phyloP scores from a whole-genome alignment of 1,140 invertebrate genomes.

The Microplitis mediator region DNA sequence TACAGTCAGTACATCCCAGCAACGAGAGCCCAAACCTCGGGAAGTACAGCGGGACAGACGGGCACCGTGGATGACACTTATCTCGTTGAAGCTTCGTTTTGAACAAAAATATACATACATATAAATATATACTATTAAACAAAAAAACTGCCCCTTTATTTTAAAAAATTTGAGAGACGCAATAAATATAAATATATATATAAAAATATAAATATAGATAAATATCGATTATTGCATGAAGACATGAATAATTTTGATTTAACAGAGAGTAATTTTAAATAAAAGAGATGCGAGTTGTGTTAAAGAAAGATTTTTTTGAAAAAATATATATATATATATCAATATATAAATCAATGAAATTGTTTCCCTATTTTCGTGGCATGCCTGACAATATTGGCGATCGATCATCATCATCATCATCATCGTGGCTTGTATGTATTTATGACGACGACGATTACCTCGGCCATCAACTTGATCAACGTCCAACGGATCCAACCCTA shows the following conservation, averaged over 20 bases:
- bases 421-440: constrained; percentile 10
- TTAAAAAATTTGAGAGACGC: background rate
- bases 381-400: constrained; percentile 26
- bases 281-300: too few species aligned
- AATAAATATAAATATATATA: constrained; percentile 29
- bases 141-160: too few species aligned
- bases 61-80: constrained; percentile 81
- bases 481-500: constrained; percentile 1
- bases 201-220: constrained; percentile 22
- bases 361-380: constrained; percentile 62
- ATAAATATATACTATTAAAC: background rate
- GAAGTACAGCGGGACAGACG: constrained; percentile 76
- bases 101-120: constrained; percentile 42
- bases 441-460: background rate
- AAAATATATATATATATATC: constrained; percentile 2
- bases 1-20: constrained; percentile 84
- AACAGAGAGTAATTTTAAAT: constrained; percentile 7
- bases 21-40: constrained; percentile 66
- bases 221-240: background rate
- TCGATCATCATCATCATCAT: constrained; percentile 24
- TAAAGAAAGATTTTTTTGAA: constrained; percentile 11
- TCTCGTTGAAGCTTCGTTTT: constrained; percentile 82
- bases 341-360: constrained; percentile 56
- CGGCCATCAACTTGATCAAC: constrained; percentile 14
- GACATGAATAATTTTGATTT: constrained; percentile 3